Evolutionary conservation across 2,113 vertebrate genomes (phyloP).

Genomic region (Chlorocebus sabaeus): DNA sequence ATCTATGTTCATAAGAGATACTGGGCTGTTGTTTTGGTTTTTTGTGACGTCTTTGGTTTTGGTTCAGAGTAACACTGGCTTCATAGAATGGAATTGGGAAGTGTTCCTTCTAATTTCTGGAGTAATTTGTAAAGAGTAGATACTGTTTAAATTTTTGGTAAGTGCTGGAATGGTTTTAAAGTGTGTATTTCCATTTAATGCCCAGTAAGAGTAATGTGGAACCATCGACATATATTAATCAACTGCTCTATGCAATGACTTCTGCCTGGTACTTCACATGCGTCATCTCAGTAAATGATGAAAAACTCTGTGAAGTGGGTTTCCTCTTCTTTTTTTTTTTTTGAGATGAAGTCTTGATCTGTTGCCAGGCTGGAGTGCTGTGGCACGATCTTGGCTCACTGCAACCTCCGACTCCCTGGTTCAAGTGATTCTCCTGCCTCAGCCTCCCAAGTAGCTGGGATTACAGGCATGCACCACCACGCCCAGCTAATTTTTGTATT

Average conservation of each 20-base stretch:
- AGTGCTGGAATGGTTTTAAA: neutral
- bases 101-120: neutral
- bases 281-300: neutral
- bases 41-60: neutral
- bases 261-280: neutral
- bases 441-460: too few relatives aligned
- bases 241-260: neutral
- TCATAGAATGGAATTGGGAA: neutral
- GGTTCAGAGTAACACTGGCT: neutral
- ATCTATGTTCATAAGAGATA: neutral
- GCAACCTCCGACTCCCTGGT: too few relatives aligned
- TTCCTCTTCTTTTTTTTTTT: too few relatives aligned
- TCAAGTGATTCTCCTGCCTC: too few relatives aligned
- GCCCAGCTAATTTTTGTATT: too few relatives aligned
- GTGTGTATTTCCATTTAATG: neutral
- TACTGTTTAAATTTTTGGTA: neutral
- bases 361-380: too few relatives aligned
- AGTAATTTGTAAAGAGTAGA: neutral
- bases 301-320: neutral
- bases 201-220: too few relatives aligned
- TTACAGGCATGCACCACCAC: too few relatives aligned
- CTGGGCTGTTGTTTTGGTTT: neutral
- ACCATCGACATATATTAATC: fast-evolving
- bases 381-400: too few relatives aligned
- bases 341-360: too few relatives aligned